Evolutionary conservation across 2,113 vertebrate species (phyloP).

Genomic region (Lasiurus borealis): DNA sequence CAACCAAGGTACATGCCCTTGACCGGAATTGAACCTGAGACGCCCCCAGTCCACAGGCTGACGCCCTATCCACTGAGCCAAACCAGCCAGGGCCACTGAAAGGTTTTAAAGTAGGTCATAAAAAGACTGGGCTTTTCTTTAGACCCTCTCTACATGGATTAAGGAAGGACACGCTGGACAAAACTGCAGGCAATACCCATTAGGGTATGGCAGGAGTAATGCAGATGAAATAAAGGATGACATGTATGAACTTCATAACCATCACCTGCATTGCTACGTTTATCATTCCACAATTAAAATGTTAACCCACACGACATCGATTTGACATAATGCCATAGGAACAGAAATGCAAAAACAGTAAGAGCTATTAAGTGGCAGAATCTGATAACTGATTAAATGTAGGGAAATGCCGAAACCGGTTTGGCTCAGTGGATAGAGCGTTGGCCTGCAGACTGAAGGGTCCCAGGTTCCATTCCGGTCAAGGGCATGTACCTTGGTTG

Average conservation of each 20-base stretch:
- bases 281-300: conserved; percentile 34
- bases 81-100: background rate
- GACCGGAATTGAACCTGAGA: too few species aligned
- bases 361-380: background rate
- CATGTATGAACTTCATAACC: background rate
- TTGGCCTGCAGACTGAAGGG: too few species aligned
- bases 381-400: background rate
- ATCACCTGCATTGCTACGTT: background rate
- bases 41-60: too few species aligned
- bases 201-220: background rate
- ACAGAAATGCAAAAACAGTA: background rate
- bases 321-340: background rate
- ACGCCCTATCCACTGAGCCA: too few species aligned
- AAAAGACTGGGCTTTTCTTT: background rate
- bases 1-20: too few species aligned
- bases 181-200: background rate
- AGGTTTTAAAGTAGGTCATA: background rate
- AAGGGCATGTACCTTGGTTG: too few species aligned
- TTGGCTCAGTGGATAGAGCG: too few species aligned
- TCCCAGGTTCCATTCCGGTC: too few species aligned
- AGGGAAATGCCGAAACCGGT: too few species aligned
- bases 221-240: conserved; percentile 2
- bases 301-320: background rate
- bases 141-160: background rate
- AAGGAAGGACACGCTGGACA: background rate